phyloP scores from a whole-genome alignment of 2,888 invertebrate species.

The Margaritifera margaritifera region DNA sequence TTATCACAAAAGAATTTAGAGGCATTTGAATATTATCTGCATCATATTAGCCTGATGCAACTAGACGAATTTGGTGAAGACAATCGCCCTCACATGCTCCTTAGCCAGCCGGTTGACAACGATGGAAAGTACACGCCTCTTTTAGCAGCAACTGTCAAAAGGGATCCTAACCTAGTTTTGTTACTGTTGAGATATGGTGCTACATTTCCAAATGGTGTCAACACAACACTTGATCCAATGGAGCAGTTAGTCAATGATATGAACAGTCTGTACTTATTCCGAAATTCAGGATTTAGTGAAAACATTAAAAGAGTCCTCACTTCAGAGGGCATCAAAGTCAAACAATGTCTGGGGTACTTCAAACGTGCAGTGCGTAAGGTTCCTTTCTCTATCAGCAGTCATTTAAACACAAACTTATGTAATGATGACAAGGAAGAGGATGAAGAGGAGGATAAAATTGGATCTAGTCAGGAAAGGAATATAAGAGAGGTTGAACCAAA shows the following conservation, averaged over 20 bases:
- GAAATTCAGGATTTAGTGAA: slow-evolving; percentile 38
- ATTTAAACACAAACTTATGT: slow-evolving; percentile 22
- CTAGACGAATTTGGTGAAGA: slow-evolving; percentile 4
- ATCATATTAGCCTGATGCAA: slow-evolving; percentile 18
- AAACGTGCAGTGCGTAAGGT: slow-evolving; percentile 30
- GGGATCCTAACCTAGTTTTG: slow-evolving; percentile 39
- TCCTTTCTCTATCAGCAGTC: slow-evolving; percentile 28
- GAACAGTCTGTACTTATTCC: slow-evolving; percentile 44
- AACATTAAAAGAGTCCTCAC: slow-evolving; percentile 32
- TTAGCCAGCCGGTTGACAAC: slow-evolving; percentile 36
- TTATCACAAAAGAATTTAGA: slow-evolving; percentile 10
- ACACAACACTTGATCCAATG: slow-evolving; percentile 27
- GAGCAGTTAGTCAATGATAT: slow-evolving; percentile 41
- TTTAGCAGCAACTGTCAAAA: slow-evolving; percentile 36
- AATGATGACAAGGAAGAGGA: slow-evolving; percentile 12
- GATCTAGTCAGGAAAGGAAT: background rate
- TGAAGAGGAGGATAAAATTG: slow-evolving; percentile 1
- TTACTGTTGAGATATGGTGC: slow-evolving; percentile 42
- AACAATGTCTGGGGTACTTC: slow-evolving; percentile 35
- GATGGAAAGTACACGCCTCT: slow-evolving; percentile 32
- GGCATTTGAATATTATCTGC: slow-evolving; percentile 45
- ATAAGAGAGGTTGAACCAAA: slow-evolving; percentile 8
- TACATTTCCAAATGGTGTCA: slow-evolving; percentile 14
- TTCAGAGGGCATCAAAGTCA: slow-evolving; percentile 35
- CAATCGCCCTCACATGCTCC: slow-evolving; percentile 8